A percentile compares a stretch with the other conserved stretches of the same genome.
Evolutionary conservation across 2,888 invertebrate species (phyloP).

Genomic region (Apodemia hepburni): DNA sequence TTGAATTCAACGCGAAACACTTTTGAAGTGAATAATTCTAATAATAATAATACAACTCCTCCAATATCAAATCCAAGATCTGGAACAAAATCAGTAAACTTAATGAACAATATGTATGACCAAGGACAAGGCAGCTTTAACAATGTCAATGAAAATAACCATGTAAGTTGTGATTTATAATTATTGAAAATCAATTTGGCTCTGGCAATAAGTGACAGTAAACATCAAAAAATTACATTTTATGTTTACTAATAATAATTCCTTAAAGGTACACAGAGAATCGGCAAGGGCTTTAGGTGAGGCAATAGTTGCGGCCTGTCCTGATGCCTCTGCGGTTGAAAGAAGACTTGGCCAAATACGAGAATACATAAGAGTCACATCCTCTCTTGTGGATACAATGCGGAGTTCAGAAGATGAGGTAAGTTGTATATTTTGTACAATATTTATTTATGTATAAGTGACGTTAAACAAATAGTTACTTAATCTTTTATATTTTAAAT

Average conservation of each 20-base stretch:
- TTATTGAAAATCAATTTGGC: too few species aligned
- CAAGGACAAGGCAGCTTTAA: conserved; percentile 64
- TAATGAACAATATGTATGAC: conserved; percentile 75
- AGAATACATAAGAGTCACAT: conserved; percentile 86
- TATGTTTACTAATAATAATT: too few species aligned
- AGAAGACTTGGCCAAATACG: conserved; percentile 85
- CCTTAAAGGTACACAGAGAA: conserved; percentile 57
- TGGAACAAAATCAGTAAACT: conserved; percentile 64
- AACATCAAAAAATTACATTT: too few species aligned
- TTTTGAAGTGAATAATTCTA: conserved; percentile 58
- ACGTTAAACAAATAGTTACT: too few species aligned
- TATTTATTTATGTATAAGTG: too few species aligned
- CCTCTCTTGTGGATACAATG: conserved; percentile 85
- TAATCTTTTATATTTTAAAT: too few species aligned
- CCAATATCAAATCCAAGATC: conserved; percentile 52
- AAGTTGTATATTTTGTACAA: conserved; percentile 29
- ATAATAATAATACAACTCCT: conserved; percentile 60
- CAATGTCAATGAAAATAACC: conserved; percentile 65
- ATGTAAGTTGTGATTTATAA: conserved; percentile 44
- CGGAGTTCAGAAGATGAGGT: conserved; percentile 86
- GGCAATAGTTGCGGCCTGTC: conserved; percentile 73
- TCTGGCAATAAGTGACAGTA: too few species aligned
- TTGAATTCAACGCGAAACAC: conserved; percentile 67
- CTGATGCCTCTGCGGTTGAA: conserved; percentile 85
- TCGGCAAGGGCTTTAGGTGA: conserved; percentile 68